Evolutionary conservation across 2,888 invertebrate species (phyloP).

Genomic region (Drosophila eohydei): DNA sequence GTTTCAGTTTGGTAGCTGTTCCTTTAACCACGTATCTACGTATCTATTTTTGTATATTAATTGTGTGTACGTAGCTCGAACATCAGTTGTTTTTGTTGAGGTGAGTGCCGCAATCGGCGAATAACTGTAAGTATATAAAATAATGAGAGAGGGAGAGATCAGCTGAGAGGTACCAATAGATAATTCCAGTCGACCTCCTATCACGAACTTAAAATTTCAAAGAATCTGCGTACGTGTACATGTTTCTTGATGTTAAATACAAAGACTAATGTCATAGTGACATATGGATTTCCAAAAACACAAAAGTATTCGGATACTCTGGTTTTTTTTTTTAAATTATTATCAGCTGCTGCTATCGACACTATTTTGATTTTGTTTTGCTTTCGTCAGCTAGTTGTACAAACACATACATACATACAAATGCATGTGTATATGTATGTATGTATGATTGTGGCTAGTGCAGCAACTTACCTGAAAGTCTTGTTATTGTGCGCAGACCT

Average conservation of each 20-base stretch:
- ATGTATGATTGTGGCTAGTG: neutral
- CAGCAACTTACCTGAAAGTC: constrained; percentile 39
- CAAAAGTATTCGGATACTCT: neutral
- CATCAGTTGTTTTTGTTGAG: constrained; percentile 41
- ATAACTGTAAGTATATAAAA: constrained; percentile 53
- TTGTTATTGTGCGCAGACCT: constrained; percentile 24
- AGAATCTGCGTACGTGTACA: constrained; percentile 74
- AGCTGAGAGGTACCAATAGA: constrained; percentile 38
- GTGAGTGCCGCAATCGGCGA: constrained; percentile 30
- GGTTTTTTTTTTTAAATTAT: neutral
- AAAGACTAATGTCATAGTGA: constrained; percentile 26
- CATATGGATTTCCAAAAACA: neutral
- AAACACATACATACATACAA: constrained; percentile 6
- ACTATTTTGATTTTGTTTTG: constrained; percentile 40
- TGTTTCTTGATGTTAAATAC: constrained; percentile 47
- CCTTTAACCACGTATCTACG: constrained; percentile 30
- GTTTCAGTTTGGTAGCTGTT: constrained; percentile 50
- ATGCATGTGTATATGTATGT: neutral
- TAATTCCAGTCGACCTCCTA: constrained; percentile 47
- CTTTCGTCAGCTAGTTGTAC: constrained; percentile 29
- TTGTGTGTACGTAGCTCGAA: constrained; percentile 23
- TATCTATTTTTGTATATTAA: constrained; percentile 23
- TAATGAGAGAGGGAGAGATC: constrained; percentile 24
- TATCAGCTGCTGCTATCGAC: constrained; percentile 7
- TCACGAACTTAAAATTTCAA: constrained; percentile 57